Percentiles rank a stretch among this genome's conserved stretches.
Conservation (phyloP, 2,797 vertebrate species). For the Menidia menidia region DNA sequence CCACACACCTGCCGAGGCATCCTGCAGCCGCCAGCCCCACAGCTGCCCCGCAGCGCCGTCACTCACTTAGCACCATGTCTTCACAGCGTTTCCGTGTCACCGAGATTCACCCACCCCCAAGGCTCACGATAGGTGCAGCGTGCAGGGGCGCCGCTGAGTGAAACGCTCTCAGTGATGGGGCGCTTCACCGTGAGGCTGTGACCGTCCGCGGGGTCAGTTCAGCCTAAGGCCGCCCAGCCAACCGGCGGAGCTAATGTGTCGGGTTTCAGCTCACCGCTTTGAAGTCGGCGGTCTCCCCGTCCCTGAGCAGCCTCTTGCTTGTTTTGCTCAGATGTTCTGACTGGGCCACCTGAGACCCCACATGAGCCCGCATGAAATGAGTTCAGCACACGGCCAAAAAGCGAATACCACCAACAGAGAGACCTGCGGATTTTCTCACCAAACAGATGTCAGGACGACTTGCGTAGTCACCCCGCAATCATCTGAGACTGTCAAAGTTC, state of each 20-base stretch:
- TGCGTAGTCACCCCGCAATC: conserved; percentile 63
- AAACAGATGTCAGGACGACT: conserved; percentile 50
- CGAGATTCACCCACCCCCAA: conserved; percentile 44
- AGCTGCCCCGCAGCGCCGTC: conserved; percentile 70
- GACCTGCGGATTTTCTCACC: conserved; percentile 40
- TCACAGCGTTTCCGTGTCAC: conserved; percentile 57
- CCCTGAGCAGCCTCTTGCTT: conserved; percentile 1
- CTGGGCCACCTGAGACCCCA: conserved; percentile 44
- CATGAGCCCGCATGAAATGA: conserved; percentile 45
- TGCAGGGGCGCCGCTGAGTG: conserved; percentile 45
- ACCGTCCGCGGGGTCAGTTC: conserved; percentile 29
- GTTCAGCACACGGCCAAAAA: conserved; percentile 52
- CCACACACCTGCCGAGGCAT: conserved; percentile 67
- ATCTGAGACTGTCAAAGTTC: conserved; percentile 50
- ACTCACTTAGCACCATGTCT: conserved; percentile 72
- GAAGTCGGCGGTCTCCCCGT: conserved; percentile 37
- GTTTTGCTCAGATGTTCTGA: conserved; percentile 29
- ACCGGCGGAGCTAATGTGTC: conserved; percentile 48
- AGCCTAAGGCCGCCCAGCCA: conserved; percentile 41
- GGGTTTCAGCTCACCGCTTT: conserved; percentile 47
- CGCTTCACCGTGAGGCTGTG: conserved; percentile 38
- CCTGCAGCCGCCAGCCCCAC: conserved; percentile 46
- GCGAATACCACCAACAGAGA: conserved; percentile 49
- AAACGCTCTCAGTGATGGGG: conserved; percentile 60
- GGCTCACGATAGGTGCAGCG: conserved; percentile 49